A percentile compares a stretch with the other conserved stretches of the same genome.
These are phyloP conservation scores for Petrolisthes manimaculis DNA, from an alignment of 2,888 invertebrate genomes.

Conservation along the genomic window DNA sequence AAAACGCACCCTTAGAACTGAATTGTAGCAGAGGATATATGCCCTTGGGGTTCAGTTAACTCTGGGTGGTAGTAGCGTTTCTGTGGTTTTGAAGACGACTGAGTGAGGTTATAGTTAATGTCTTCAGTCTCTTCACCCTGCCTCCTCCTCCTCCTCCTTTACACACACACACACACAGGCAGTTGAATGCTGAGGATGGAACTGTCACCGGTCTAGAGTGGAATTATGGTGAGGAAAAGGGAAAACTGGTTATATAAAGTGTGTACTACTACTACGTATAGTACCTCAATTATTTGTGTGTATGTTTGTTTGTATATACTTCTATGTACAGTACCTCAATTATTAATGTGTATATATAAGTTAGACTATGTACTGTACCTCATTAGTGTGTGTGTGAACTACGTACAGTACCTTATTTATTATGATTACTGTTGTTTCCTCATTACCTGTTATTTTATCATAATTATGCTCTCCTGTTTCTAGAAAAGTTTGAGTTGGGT, in stretches of 20 bases:
- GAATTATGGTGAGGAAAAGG: not conserved
- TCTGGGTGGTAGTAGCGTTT: not conserved
- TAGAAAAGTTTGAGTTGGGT: too few species aligned
- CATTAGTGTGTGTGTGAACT: too few species aligned
- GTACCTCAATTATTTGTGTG: slow-evolving; percentile 15
- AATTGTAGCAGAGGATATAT: not conserved
- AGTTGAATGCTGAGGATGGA: not conserved
- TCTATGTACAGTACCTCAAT: too few species aligned
- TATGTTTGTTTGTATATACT: not conserved
- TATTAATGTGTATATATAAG: too few species aligned
- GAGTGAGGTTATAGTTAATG: not conserved
- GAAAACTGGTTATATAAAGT: not conserved
- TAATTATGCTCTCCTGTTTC: too few species aligned
- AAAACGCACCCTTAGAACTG: not conserved
- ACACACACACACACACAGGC: not conserved
- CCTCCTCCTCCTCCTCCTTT: not conserved
- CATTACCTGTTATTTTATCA: too few species aligned
- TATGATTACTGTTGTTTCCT: too few species aligned
- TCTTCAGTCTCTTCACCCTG: not conserved
- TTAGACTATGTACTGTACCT: too few species aligned
- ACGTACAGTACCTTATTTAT: too few species aligned
- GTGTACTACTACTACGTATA: not conserved
- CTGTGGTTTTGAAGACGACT: slow-evolving; percentile 7
- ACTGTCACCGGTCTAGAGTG: not conserved
- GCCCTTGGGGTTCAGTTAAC: not conserved